Base-by-base conservation (phyloP, 92 coral and sea anemone genomes). In the Paramuricea clavata region DNA sequence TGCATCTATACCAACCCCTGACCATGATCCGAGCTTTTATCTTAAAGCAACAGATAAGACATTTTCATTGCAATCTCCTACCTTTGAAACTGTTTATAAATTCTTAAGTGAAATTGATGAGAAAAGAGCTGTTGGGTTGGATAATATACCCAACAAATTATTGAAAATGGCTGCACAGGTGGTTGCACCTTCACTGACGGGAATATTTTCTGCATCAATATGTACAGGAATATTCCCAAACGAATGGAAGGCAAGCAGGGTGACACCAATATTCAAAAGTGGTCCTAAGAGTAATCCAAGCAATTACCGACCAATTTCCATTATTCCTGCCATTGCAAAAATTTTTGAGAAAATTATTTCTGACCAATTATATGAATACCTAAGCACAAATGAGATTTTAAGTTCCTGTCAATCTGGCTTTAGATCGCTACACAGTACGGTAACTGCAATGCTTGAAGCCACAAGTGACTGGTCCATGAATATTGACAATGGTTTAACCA, bases 311-410 rank as follows among this genome's bases (percentile, higher is more conserved):
- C 44, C 44, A 39, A 57, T 57, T 19, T 26, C 67, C 28, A 26
- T 57, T 57, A 57, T 57, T 57, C 28, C 67, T 19, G 22, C 25
- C 12, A 26, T 67, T 16, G 74, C 44, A 1, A 35, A n/a, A 15
- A 10, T 9, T 26, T 67, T 30, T 30, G 44, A 67, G 25, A 67
- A 67, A 67, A 67, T 67, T 25, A 67, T 67, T n/a, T 67, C 22
- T 67, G 74, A 67, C n/a, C 74, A 35, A 67, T n/a, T 67, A 30
- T 67, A 67, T 30, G 74, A 67, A 67, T 67, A 67, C 26, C 74
- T 35, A 8, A 15, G 25, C 22, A 13, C 3, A 2, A 67, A 67
- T 67, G 22, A 30, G 19, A 21, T 67, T 12, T 12, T 67, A 67
- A 67, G 8, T 26, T 2, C 74, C 44, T 67, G 74, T 30, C 74